phyloP scores from a whole-genome alignment of 2,113 vertebrate species.

The Larimichthys polyactis region DNA sequence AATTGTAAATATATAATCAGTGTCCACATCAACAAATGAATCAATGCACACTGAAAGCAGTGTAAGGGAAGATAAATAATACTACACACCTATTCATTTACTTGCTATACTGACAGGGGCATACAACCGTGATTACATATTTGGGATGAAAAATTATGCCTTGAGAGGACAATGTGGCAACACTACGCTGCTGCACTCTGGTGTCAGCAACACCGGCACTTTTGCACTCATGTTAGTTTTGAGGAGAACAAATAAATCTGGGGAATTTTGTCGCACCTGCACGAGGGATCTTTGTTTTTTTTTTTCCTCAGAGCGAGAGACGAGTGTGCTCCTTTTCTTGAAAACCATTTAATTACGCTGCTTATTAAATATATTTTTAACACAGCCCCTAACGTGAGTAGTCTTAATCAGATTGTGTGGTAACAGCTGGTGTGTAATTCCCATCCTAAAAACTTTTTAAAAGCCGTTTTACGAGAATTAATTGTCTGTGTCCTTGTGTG shows the following conservation, averaged over 20 bases:
- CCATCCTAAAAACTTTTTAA: neutral
- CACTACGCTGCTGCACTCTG: neutral
- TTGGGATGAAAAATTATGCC: neutral
- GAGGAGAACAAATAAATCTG: conserved; percentile 21
- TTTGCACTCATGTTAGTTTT: conserved; percentile 1
- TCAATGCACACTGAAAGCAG: neutral
- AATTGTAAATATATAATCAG: neutral
- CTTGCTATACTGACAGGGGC: neutral
- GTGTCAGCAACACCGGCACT: conserved; percentile 4
- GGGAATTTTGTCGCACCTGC: neutral
- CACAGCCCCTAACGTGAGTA: neutral
- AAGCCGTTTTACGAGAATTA: neutral
- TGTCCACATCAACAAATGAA: neutral
- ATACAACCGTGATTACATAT: conserved; percentile 19
- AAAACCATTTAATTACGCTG: neutral
- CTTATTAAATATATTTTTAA: neutral
- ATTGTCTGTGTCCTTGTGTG: neutral
- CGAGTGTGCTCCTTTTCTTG: no score
- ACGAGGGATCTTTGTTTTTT: neutral
- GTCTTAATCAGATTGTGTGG: neutral
- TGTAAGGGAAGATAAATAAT: neutral
- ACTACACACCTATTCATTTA: neutral
- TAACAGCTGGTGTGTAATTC: conserved; percentile 4
- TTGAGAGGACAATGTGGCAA: conserved; percentile 18
- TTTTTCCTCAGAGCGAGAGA: neutral